Conservation (phyloP, 2,797 vertebrate genomes). For the Rhadinocentrus ornatus region DNA sequence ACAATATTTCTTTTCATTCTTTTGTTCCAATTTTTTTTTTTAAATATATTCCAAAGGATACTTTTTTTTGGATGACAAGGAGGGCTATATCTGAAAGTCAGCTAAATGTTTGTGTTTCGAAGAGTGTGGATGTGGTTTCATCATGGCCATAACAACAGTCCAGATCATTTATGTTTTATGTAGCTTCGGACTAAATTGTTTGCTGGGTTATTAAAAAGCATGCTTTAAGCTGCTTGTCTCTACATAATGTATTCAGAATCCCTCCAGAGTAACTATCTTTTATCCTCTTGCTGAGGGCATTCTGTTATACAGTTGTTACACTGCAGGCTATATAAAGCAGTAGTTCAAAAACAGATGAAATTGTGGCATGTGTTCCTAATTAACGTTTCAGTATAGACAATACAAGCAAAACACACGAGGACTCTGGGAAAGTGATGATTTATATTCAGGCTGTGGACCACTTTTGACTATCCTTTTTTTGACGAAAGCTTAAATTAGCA, state of each 20-base stretch:
- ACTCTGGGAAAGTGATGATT: constrained; percentile 49
- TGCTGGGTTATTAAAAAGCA: constrained; percentile 73
- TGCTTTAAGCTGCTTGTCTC: constrained; percentile 74
- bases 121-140: constrained; percentile 32
- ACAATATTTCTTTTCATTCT: background rate
- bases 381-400: constrained; percentile 67
- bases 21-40: background rate
- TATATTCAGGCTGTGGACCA: constrained; percentile 37
- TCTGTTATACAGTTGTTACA: constrained; percentile 77
- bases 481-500: constrained; percentile 40
- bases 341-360: constrained; percentile 74
- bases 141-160: constrained; percentile 32
- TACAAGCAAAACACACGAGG: constrained; percentile 55
- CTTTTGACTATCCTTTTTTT: constrained; percentile 37
- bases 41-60: constrained; percentile 19
- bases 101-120: constrained; percentile 45
- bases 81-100: constrained; percentile 8
- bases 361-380: constrained; percentile 79
- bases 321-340: constrained; percentile 76
- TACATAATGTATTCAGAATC: constrained; percentile 79
- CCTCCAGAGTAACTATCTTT: constrained; percentile 73
- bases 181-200: constrained; percentile 67
- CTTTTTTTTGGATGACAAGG: constrained; percentile 29
- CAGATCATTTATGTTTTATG: constrained; percentile 63
- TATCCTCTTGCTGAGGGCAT: constrained; percentile 75